Percentiles rank a stretch among this genome's conserved stretches.
Evolutionary conservation across 2,888 invertebrate species (phyloP).

Genomic region (Hololepta plana): DNA sequence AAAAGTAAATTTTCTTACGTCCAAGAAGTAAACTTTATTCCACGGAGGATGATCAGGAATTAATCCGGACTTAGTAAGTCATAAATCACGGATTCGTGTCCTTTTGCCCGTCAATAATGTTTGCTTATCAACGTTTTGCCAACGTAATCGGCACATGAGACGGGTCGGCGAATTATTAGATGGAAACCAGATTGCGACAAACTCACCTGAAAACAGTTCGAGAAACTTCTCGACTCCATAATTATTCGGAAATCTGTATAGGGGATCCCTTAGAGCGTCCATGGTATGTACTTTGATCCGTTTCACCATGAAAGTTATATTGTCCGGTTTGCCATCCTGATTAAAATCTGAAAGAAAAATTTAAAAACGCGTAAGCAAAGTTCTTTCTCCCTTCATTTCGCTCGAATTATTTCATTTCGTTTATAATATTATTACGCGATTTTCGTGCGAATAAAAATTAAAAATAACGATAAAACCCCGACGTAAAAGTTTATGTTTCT

Average conservation of each 20-base stretch:
- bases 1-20: too few species aligned
- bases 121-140: too few species aligned
- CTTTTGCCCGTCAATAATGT: too few species aligned
- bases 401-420: conserved; percentile 1
- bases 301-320: conserved; percentile 92
- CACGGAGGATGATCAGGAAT: too few species aligned
- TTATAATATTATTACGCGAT: neutral
- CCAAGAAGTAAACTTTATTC: too few species aligned
- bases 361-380: conserved; percentile 2
- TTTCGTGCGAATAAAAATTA: conserved; percentile 2
- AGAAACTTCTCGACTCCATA: conserved; percentile 98
- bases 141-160: too few species aligned
- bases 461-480: too few species aligned
- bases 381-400: neutral
- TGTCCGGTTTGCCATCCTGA: conserved; percentile 78
- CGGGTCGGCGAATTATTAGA: too few species aligned
- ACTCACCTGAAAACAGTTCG: conserved; percentile 84
- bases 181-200: too few species aligned
- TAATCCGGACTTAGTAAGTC: too few species aligned
- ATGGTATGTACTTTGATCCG: conserved; percentile 83
- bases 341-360: conserved; percentile 61
- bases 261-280: conserved; percentile 67
- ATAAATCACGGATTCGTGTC: too few species aligned
- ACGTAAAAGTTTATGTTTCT: too few species aligned
- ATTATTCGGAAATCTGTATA: conserved; percentile 82